Evolutionary conservation across 2,113 vertebrate species (phyloP).

Genomic region (Castor canadensis): DNA sequence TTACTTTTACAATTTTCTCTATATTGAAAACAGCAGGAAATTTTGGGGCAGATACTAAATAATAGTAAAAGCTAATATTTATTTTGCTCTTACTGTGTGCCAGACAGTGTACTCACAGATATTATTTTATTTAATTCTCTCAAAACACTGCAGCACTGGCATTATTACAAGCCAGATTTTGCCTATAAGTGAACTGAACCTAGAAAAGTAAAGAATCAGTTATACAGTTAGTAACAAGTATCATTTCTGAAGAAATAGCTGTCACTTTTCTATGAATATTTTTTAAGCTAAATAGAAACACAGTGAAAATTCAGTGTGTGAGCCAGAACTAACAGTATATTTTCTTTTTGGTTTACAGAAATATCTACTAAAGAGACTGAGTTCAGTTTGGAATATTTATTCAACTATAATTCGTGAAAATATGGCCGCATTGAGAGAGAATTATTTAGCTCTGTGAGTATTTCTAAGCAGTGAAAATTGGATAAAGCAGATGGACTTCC

Average conservation of each 20-base stretch:
- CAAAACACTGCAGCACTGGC: not conserved
- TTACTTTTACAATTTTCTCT: not conserved
- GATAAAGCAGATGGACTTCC: not conserved
- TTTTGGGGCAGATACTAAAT: not conserved
- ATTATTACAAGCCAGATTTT: not conserved
- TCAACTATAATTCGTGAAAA: conserved; percentile 81
- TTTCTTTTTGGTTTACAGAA: conserved; percentile 83
- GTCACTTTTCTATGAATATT: not conserved
- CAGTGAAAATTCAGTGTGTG: not conserved
- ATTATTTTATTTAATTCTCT: not conserved
- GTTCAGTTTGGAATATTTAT: conserved; percentile 84
- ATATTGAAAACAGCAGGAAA: not conserved
- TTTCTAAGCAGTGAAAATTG: conserved; percentile 10
- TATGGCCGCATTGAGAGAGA: conserved; percentile 74
- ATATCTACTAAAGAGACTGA: conserved; percentile 86
- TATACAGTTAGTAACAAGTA: not conserved
- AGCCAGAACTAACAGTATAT: conserved; percentile 34
- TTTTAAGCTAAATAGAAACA: conserved; percentile 27
- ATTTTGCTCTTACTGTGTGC: not conserved
- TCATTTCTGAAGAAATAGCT: conserved; percentile 16
- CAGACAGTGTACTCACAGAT: not conserved
- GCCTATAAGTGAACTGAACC: not conserved
- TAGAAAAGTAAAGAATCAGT: not conserved
- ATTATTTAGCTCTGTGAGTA: conserved; percentile 85
- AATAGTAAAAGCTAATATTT: not conserved